Conservation (phyloP, 1,140 invertebrate genomes). For the Platyscapa corneri region DNA sequence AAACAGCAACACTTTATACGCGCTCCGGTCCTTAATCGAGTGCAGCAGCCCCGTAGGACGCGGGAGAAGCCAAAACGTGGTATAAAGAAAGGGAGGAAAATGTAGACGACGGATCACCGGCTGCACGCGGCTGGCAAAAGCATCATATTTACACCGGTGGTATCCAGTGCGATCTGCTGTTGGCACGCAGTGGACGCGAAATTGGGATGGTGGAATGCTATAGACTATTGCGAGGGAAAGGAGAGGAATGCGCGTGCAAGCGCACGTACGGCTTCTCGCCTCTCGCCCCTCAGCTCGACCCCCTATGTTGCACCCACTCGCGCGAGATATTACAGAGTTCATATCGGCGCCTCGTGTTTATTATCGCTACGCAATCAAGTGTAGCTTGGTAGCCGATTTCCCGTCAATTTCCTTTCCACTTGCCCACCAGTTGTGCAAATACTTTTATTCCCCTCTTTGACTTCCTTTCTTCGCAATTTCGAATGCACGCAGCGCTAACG, state of each 20-base stretch:
- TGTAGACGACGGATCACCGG: conserved; percentile 38
- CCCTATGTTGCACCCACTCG: conserved; percentile 32
- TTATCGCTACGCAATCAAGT: conserved; percentile 72
- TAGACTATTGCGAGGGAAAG: not conserved
- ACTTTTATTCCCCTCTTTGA: too few relatives aligned
- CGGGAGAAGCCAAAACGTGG: not conserved
- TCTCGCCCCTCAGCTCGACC: not conserved
- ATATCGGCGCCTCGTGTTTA: conserved; percentile 71
- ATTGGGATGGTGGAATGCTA: conserved; percentile 55
- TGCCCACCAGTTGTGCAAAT: not conserved
- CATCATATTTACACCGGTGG: conserved; percentile 67
- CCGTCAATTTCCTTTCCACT: not conserved
- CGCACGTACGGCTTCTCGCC: not conserved
- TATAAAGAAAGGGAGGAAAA: not conserved
- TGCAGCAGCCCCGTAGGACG: not conserved
- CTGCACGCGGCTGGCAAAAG: conserved; percentile 56
- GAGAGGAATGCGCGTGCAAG: conserved; percentile 10
- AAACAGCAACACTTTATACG: conserved; percentile 31
- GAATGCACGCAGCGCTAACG: not conserved
- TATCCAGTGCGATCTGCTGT: conserved; percentile 64
- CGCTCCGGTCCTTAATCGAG: not conserved
- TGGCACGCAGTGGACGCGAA: conserved; percentile 53
- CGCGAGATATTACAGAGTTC: conserved; percentile 60
- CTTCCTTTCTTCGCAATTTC: not conserved
- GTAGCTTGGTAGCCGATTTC: conserved; percentile 30